A percentile compares a stretch with the other conserved stretches of the same genome.
Conservation (phyloP, 2,113 vertebrate species). For the Barbus barbus region DNA sequence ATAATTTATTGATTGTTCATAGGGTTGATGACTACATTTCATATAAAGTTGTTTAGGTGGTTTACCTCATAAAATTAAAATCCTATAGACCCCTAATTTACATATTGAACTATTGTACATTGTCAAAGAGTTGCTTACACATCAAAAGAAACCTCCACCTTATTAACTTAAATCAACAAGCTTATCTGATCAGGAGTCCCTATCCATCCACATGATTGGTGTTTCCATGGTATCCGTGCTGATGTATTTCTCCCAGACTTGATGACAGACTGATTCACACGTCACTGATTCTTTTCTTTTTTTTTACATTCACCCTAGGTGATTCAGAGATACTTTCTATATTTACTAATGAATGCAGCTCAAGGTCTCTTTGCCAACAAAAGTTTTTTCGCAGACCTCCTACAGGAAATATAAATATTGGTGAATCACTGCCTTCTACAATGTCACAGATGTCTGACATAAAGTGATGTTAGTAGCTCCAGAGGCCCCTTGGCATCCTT, state of each 20-base stretch:
- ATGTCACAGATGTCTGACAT: slow-evolving; percentile 3
- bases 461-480: slow-evolving; percentile 5
- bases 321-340: slow-evolving; percentile 40
- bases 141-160: not conserved
- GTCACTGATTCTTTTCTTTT: slow-evolving; percentile 30
- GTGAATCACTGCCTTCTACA: not conserved
- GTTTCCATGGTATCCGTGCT: slow-evolving; percentile 31
- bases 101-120: not conserved
- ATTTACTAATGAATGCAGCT: slow-evolving; percentile 1
- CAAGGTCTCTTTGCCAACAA: not conserved
- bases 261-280: slow-evolving; percentile 34
- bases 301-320: not conserved
- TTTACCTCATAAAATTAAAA: not conserved
- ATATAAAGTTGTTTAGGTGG: not conserved
- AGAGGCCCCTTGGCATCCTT: not conserved
- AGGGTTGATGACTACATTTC: not conserved
- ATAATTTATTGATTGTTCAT: not conserved
- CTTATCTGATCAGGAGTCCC: not conserved
- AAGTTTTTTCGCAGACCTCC: not conserved
- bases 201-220: slow-evolving; percentile 29
- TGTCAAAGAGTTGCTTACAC: not conserved
- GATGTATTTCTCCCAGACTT: slow-evolving; percentile 11
- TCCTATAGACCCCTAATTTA: not conserved
- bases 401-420: slow-evolving; percentile 6
- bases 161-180: not conserved